Evolutionary conservation across 2,888 invertebrate species (phyloP).

Genomic region (Bimastos eiseni): DNA sequence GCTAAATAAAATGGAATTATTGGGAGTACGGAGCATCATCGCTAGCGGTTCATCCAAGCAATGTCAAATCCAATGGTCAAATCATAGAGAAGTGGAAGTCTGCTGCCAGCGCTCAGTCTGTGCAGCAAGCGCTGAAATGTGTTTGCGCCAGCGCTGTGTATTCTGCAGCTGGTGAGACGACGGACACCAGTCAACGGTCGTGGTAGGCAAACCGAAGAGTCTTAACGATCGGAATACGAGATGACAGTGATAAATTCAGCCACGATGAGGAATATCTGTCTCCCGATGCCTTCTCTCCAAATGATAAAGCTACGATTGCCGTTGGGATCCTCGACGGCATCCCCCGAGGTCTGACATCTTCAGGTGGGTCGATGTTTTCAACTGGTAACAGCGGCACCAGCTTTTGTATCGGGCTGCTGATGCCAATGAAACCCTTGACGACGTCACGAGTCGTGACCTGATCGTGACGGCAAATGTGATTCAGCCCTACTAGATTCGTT

Average conservation of each 20-base stretch:
- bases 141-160: too few species aligned
- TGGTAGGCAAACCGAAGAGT: not conserved
- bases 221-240: not conserved
- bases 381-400: not conserved
- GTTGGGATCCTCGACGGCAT: not conserved
- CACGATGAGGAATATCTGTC: not conserved
- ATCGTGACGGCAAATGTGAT: not conserved
- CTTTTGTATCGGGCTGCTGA: not conserved
- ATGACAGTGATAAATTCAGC: not conserved
- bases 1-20: not conserved
- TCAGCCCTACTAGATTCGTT: not conserved
- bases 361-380: not conserved
- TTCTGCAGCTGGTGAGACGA: too few species aligned
- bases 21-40: not conserved
- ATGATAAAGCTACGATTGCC: not conserved
- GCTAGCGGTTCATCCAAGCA: not conserved
- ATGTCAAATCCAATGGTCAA: too few species aligned
- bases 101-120: not conserved
- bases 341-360: not conserved
- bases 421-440: not conserved
- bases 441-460: conserved; percentile 8
- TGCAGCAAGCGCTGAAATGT: too few species aligned
- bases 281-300: not conserved
- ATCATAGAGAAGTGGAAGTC: not conserved
- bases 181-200: not conserved